Conservation (phyloP, 2,113 vertebrate species). For the Petroica traversi region DNA sequence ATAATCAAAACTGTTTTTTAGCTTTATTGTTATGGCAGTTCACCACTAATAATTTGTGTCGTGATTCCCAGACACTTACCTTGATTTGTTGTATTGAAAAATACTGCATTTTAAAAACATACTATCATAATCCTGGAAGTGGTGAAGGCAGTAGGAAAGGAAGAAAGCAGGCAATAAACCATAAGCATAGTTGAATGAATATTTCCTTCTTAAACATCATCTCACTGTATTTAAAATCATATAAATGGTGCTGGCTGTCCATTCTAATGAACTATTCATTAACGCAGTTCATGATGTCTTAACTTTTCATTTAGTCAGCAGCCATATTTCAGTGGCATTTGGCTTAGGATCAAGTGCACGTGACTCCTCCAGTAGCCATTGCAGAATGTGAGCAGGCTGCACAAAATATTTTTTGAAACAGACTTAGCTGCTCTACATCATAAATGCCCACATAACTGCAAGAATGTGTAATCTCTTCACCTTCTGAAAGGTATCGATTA, state of each 20-base stretch:
- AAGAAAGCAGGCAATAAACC: neutral
- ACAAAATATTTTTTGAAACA: neutral
- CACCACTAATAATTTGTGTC: rapidly evolving
- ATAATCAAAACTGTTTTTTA: neutral
- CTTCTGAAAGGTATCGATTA: neutral
- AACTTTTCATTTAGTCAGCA: neutral
- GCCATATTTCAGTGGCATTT: neutral
- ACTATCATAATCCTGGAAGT: neutral
- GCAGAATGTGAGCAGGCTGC: neutral
- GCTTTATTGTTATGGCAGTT: neutral
- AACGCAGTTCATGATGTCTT: neutral
- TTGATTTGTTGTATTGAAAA: neutral
- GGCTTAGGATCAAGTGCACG: neutral
- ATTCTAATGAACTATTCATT: neutral
- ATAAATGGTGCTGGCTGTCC: neutral
- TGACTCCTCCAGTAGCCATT: neutral
- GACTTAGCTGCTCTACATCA: neutral
- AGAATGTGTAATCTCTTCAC: neutral
- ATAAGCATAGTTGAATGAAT: neutral
- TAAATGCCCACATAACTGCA: neutral
- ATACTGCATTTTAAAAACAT: neutral
- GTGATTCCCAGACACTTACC: neutral
- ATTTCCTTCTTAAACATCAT: neutral
- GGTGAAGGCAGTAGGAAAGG: neutral
- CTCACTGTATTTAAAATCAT: neutral